phyloP scores from a whole-genome alignment of 2,797 vertebrate genomes.

The Bufotes viridis region DNA sequence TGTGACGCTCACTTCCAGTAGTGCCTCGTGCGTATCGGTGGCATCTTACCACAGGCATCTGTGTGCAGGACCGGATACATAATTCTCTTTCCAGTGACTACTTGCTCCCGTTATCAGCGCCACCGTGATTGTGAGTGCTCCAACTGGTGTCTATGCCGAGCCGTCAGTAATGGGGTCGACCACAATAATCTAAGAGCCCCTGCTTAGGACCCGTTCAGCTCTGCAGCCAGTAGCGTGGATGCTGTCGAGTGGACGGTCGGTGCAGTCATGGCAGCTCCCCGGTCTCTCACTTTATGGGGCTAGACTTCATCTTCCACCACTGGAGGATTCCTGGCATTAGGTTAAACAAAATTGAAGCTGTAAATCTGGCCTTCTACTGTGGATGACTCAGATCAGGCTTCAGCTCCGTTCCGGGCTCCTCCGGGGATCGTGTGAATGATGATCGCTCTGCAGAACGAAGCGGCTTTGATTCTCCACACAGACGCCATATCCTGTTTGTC shows the following conservation, averaged over 20 bases:
- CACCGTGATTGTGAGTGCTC: too few relatives aligned
- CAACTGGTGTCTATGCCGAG: not conserved
- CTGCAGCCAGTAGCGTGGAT: too few relatives aligned
- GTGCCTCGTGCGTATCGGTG: not conserved
- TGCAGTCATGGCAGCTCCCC: too few relatives aligned
- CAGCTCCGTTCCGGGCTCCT: not conserved
- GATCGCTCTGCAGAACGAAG: not conserved
- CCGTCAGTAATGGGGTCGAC: not conserved
- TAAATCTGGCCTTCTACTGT: conserved; percentile 9
- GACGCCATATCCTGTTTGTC: not conserved
- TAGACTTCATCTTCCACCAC: not conserved
- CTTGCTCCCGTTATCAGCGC: not conserved
- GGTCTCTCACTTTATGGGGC: not conserved
- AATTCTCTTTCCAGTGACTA: not conserved
- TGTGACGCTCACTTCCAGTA: too few relatives aligned
- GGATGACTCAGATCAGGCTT: not conserved
- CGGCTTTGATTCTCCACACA: not conserved
- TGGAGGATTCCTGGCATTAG: not conserved
- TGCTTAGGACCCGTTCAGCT: too few relatives aligned
- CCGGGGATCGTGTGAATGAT: conserved; percentile 6
- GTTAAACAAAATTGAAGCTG: conserved; percentile 25
- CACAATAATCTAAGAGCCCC: too few relatives aligned
- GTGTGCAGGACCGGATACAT: not conserved
- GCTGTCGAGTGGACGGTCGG: too few relatives aligned
- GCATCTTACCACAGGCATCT: not conserved